Conservation (phyloP, 2,113 vertebrate genomes). For the Trochalopteron elliotii region DNA sequence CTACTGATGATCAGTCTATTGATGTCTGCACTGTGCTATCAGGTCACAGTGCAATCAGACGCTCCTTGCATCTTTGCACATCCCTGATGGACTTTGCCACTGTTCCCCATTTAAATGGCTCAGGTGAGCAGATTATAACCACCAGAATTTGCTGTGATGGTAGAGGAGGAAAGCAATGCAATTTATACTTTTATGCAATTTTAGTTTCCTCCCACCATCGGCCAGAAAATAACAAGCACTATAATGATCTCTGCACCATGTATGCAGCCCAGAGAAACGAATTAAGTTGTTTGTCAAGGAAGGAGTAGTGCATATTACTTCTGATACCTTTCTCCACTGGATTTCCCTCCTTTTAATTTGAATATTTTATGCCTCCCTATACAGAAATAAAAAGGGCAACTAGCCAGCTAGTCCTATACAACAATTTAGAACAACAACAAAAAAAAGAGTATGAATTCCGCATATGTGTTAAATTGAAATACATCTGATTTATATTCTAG, state of each 20-base stretch:
- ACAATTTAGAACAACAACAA: background rate
- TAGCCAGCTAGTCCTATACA: background rate
- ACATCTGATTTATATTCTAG: background rate
- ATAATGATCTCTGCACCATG: background rate
- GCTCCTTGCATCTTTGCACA: background rate
- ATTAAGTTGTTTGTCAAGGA: background rate
- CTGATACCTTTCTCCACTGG: background rate
- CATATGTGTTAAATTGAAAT: background rate
- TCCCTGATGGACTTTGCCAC: background rate
- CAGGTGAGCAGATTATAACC: background rate
- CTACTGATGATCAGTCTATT: background rate
- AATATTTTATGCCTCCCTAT: background rate
- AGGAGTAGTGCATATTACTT: background rate
- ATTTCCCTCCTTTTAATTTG: background rate
- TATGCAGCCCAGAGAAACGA: background rate
- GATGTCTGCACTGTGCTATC: background rate
- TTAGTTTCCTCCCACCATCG: background rate
- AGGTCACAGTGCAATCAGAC: background rate
- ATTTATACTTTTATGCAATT: background rate
- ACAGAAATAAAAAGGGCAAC: background rate
- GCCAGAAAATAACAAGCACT: background rate
- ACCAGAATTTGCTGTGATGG: background rate
- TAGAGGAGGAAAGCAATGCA: background rate
- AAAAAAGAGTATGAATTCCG: background rate
- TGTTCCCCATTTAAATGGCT: background rate